These are phyloP conservation scores for Alentia gelatinosa DNA, from an alignment of 2,888 invertebrate species.

Conservation along the genomic window DNA sequence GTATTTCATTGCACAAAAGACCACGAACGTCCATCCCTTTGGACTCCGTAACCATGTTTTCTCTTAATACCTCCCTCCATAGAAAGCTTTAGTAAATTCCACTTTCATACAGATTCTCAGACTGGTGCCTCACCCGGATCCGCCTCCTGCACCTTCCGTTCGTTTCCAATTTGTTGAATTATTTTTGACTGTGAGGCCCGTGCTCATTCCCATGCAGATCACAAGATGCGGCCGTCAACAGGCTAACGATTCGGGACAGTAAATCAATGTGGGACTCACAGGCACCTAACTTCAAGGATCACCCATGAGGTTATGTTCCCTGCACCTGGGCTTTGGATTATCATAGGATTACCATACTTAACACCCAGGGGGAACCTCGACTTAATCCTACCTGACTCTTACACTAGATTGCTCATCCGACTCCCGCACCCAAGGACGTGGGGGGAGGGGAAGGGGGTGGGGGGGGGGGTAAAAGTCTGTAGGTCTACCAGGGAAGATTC, in stretches of 20 bases:
- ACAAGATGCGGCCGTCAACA: neutral
- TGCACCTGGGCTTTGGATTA: neutral
- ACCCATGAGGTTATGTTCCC: neutral
- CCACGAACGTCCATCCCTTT: no score
- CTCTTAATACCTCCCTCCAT: no score
- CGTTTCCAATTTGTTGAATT: no score
- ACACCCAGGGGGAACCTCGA: neutral
- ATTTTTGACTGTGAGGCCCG: no score
- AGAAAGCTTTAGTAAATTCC: no score
- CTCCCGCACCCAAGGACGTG: neutral
- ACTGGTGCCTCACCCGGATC: no score
- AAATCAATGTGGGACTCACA: neutral
- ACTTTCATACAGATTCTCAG: no score
- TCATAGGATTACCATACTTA: constrained; percentile 4
- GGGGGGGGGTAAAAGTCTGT: neutral
- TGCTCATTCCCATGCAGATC: neutral
- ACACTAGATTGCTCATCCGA: neutral
- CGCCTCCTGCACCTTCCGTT: no score
- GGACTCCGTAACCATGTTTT: no score
- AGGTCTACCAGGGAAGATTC: neutral
- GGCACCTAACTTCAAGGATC: neutral
- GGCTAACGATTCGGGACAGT: neutral
- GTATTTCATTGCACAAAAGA: no score
- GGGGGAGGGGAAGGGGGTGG: neutral
- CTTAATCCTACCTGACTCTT: neutral